Evolutionary conservation across 2,888 invertebrate genomes (phyloP), one percentile per base, ranked within the genome.

Genomic region (Ernsta delagoae): DNA sequence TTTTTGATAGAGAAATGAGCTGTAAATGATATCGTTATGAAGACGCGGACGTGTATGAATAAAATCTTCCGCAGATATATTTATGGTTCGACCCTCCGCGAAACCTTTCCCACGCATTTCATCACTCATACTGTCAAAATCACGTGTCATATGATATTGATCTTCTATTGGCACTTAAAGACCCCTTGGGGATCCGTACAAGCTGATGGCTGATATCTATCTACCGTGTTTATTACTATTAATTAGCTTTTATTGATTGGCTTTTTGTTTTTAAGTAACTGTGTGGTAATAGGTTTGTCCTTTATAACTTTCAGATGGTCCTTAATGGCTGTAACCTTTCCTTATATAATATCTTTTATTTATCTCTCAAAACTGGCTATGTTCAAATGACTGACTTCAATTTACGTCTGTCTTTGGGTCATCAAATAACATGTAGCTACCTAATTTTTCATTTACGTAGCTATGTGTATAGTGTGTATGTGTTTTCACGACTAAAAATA

Each of bases 61-160:
- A 53, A 53, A 36, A 57, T 57, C 65, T 36, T 3, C 11, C 48
- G 36, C 3, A 65, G 12, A 65, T 57, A 65, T 57, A 43, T 39
- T 59, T 39, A 66, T 53, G 66, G 53, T 60, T 54, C 60, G 60
- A 67, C 60, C 66, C 60, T 54, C 50, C 53, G 59, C 45, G 9
- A 60, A 60, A 43, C 60, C 60, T 67, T 67, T 67, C 54, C 60
- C 66, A 34, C 66, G 12, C 60, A 31, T 60, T 67, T 67, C 66
- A 67, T 67, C 66, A 54, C 66, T 67, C 60, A 67, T 59, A 43
- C 66, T 67, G 66, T 67, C 66, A 54, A 60, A 67, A 60, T 60
- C 64, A 43, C 64, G 54, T 67, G 41, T 60, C 45, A 67, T 60
- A 24, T 53, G 56, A 34, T 54, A 67, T 67, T 60, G 66, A 67